phyloP scores from a whole-genome alignment of 2,888 invertebrate genomes.

The Tineola bisselliella region DNA sequence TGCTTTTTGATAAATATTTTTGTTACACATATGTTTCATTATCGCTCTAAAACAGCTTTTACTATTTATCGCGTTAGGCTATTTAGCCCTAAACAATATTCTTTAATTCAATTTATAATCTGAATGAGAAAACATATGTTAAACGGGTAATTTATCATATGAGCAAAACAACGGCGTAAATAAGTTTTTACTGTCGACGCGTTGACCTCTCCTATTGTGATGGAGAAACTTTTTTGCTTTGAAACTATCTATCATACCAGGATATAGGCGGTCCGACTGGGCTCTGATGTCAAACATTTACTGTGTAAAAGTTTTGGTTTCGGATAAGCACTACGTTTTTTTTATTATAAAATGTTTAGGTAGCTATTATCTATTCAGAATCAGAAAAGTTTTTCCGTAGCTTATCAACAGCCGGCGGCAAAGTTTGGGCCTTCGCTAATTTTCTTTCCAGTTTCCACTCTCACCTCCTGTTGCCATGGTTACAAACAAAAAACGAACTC shows the following conservation, averaged over 20 bases:
- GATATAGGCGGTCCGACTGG: neutral
- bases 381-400: neutral
- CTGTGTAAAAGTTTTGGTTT: too few species aligned
- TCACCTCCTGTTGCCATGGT: neutral
- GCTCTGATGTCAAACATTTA: neutral
- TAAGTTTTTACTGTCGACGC: slow-evolving; percentile 5
- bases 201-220: neutral
- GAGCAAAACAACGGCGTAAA: neutral
- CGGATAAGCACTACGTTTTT: too few species aligned
- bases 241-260: neutral
- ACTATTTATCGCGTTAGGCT: too few species aligned
- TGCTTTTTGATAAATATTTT: too few species aligned
- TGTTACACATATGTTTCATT: too few species aligned
- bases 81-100: too few species aligned
- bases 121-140: too few species aligned
- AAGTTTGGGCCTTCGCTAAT: neutral
- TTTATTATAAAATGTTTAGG: neutral
- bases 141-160: slow-evolving; percentile 1
- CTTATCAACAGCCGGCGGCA: neutral
- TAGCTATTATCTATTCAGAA: neutral
- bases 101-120: too few species aligned
- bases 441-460: neutral
- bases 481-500: neutral
- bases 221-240: neutral
- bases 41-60: too few species aligned